Evolutionary conservation across 2,797 vertebrate genomes (phyloP), one percentile per base, ranked within the genome.

Genomic region (Sebastes trivittatus): DNA sequence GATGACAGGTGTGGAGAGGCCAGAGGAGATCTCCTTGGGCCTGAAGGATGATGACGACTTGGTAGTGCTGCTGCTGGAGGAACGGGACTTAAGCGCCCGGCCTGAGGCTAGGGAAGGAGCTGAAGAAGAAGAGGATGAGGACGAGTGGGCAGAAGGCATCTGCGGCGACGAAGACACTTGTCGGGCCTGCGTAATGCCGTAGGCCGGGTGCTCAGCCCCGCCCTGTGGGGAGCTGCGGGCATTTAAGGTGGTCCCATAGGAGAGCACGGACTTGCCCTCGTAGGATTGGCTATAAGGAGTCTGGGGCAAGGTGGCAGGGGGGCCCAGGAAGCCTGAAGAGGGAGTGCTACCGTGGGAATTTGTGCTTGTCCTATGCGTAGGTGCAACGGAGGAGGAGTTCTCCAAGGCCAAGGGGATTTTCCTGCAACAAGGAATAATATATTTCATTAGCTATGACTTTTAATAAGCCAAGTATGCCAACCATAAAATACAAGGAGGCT

Each of bases 91-190:
- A 87, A 96, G 96, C 92, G 96, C 96, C 95, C 98, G 98, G 95
- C 96, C 96, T 93, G 97, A 96, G 96, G 97, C 94, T 55, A 96
- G 96, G 83, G 97, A 97, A 89, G 97, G 97, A 91, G 97, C 94
- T 18, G 93, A 94, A 81, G 94, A 90, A 52, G 63, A 32, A 20
- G 97, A 97, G 88, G 97, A 98, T 91, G 94, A 95, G 84, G 97
- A 97, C 90, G 97, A 98, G 95, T 98, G 97, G 96, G 97, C 96
- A 91, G 97, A 97, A 97, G 98, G 98, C 89, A 97, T 98, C 95
- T 97, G 97, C 93, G 98, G 98, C 96, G 97, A 97, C 74, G 97
- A 98, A 94, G 97, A 98, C 97, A 97, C 97, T 96, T 98, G 98
- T 97, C 98, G 96, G 90, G 97, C 97, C 89, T 98, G 97, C 95